Evolutionary conservation across 2,113 vertebrate genomes (phyloP).

Genomic region (Mus pahari): DNA sequence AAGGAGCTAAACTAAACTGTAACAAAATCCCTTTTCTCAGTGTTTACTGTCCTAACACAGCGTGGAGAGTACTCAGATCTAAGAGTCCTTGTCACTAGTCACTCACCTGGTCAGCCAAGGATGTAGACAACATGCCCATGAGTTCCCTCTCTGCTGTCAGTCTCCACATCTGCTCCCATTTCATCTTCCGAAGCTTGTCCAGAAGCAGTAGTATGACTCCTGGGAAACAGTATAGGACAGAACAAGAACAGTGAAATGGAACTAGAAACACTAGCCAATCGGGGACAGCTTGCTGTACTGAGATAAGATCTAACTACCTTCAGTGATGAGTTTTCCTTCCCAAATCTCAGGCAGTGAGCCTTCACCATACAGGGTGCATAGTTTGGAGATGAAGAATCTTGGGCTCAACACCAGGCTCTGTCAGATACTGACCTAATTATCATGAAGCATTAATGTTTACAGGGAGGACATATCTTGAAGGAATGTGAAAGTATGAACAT

Average conservation of each 20-base stretch:
- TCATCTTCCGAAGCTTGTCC: conserved; percentile 96
- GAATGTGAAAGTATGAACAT: too few relatives aligned
- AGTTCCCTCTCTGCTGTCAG: conserved; percentile 97
- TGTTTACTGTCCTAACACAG: background rate
- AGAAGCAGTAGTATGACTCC: conserved; percentile 97
- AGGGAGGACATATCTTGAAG: too few relatives aligned
- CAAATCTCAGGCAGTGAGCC: too few relatives aligned
- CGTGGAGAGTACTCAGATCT: background rate
- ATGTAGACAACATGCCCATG: conserved; percentile 99
- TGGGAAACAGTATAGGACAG: conserved; percentile 71
- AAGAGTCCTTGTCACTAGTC: background rate
- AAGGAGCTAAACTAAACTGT: background rate
- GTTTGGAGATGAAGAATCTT: background rate
- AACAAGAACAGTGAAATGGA: background rate
- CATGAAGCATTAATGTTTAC: too few relatives aligned
- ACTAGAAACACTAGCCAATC: fast-evolving
- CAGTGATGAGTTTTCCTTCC: background rate
- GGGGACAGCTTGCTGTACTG: background rate
- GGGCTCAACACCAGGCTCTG: background rate
- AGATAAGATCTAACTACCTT: conserved; percentile 22
- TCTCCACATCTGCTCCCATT: conserved; percentile 99
- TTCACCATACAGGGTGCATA: fast-evolving
- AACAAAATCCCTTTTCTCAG: background rate
- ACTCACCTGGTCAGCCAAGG: conserved; percentile 96
- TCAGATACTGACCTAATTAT: background rate